Base-by-base conservation (phyloP, 2,113 vertebrate species). In the Anser cygnoides region DNA sequence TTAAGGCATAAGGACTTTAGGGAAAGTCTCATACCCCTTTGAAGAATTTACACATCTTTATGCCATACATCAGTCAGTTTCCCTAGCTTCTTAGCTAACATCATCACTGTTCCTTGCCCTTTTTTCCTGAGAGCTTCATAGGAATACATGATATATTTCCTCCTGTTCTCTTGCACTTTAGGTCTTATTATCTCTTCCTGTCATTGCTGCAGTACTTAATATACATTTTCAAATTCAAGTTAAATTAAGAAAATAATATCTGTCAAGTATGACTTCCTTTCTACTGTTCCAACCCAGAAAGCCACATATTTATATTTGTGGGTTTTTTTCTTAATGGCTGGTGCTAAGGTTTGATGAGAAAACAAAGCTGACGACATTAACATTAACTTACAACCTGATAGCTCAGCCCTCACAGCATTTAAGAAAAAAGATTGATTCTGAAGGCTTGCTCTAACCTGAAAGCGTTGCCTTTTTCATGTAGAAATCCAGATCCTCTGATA, bases 161-260 rank as follows among this genome's bases (percentile, higher is more conserved):
- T 83, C n/a, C 39, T 7, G 25, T 83, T 76, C 28, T 66, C 13
- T 73, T 68, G 52, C 5, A 28, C 46, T 91, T 76, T 39, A 78
- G 21, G 9, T 12, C 31, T 78, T 84, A 86, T 83, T 73, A 76
- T 67, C 20, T 18, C 29, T 92, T 73, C 26, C 19, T 68, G 17
- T 35, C 18, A 37, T 37, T 89, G 13, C 52, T 66, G 13, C 43
- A 23, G 18, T 91, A 17, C 37, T 84, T 89, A 66, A 44, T 54
- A 62, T 33, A 78, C n/a, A 54, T 90, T 35, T 63, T 75, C 2
- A 92, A 86, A 90, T 70, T 76, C 0, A 1, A 73, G 54, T 39
- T 83, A 89, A 80, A 89, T 73, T 83, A 83, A 66, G 49, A 89
- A 76, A 77, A 61, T 50, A 70, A 6, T 83, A 65, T 72, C 58